Base-by-base conservation (phyloP, 2,113 vertebrate genomes). In the Corydoras maculifer region DNA sequence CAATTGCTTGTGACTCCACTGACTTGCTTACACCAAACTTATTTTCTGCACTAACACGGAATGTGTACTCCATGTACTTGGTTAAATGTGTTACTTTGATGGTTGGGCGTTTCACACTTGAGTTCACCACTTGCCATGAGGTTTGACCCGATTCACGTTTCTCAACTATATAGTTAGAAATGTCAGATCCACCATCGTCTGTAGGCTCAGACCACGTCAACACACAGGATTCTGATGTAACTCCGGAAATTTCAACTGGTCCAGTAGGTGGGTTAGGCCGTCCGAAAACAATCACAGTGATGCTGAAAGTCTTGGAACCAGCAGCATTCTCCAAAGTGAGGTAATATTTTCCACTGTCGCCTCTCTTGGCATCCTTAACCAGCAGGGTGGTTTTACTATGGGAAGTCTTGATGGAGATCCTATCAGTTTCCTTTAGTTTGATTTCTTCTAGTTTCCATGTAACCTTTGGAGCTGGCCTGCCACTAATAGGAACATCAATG, bases 391-490 rank as follows among this genome's bases (percentile, higher is more conserved):
- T 95, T 80, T 88, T 93, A 7, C 97, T 94, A 78, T 91, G 93
- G 64, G 92, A 92, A 53, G 92, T 94, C 70, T 85, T 93, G 78
- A 99, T 98, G 35, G 77, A 86, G 25, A 99, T 81, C 86, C 96
- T 91, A 48, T 98, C 96, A 2, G 92, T 96, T 87, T 98, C 95
- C 78, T 99, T 99, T 15, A 99, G 90, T 88, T 94, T 94, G 91
- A 98, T 98, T 81, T 99, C 97, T 81, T 99, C 97, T 76, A 98
- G 91, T 80, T 98, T 98, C 97, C 97, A 99, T 58, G 86, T 94
- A 75, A 94, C 94, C 82, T 94, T 98, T 58, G 97, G 97, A 74
- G 91, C 80, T 49, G 97, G 97, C 43, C 96, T 94, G 8, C 97
- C 97, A 82, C 92, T 96, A 73, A 98, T 97, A 2, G 97, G 97